Percentiles rank a stretch among this genome's conserved stretches.
These are phyloP conservation scores for Aradophagus sp. DNA, from an alignment of 1,140 invertebrate species.

Conservation along the genomic window DNA sequence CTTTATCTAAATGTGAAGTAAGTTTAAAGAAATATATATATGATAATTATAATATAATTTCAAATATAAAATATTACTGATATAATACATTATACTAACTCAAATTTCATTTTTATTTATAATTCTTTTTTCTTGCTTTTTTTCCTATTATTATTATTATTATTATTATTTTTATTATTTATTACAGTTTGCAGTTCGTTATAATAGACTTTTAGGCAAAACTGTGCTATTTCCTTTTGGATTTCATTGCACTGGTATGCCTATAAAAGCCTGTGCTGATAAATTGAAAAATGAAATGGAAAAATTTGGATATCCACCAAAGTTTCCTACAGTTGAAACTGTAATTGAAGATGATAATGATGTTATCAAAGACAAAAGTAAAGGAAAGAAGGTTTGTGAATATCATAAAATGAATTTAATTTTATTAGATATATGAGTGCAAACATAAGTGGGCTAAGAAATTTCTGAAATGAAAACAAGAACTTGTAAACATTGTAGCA, in stretches of 20 bases:
- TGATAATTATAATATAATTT: too few species aligned
- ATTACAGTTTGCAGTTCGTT: slow-evolving; percentile 90
- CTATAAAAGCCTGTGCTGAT: slow-evolving; percentile 97
- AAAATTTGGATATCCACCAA: slow-evolving; percentile 93
- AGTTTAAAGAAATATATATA: too few species aligned
- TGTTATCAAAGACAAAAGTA: slow-evolving; percentile 93
- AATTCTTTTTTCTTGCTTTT: too few species aligned
- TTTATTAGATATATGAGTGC: neutral
- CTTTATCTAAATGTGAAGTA: slow-evolving; percentile 96
- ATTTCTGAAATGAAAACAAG: too few species aligned
- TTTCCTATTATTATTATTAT: too few species aligned
- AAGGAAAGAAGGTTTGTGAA: slow-evolving; percentile 91
- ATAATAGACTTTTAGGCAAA: slow-evolving; percentile 92
- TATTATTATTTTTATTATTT: slow-evolving; percentile 1
- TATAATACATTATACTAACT: too few species aligned
- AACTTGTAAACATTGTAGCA: too few species aligned
- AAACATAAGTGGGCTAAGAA: slow-evolving; percentile 1
- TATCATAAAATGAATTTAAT: neutral
- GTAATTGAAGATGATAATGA: slow-evolving; percentile 74
- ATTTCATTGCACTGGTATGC: slow-evolving; percentile 99
- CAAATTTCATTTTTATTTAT: too few species aligned
- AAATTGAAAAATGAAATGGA: slow-evolving; percentile 97
- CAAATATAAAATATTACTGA: too few species aligned
- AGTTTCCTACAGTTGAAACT: slow-evolving; percentile 84
- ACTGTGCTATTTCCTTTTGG: slow-evolving; percentile 97